Percentiles rank a stretch among this genome's conserved stretches.
Evolutionary conservation across 2,113 vertebrate species (phyloP).

Genomic region (Fregetta grallaria): DNA sequence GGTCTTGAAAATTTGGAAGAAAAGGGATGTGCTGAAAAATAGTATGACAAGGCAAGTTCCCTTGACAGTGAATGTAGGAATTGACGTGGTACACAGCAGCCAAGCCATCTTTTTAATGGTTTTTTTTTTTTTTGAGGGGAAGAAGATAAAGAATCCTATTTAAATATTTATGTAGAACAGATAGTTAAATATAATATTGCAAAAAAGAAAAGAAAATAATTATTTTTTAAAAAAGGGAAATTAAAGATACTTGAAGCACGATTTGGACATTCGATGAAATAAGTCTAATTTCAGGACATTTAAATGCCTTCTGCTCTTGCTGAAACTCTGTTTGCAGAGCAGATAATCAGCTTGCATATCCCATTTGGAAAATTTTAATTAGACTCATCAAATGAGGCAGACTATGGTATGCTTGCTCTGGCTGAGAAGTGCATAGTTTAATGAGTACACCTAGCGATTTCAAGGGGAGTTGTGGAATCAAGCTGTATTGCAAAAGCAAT

Average conservation of each 20-base stretch:
- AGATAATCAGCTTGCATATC: neutral
- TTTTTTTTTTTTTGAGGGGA: neutral
- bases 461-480: neutral
- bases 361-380: neutral
- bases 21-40: constrained; percentile 24
- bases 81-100: neutral
- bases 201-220: neutral
- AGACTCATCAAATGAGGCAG: neutral
- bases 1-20: constrained; percentile 33
- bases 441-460: neutral
- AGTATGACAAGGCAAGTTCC: neutral
- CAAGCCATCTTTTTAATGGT: neutral
- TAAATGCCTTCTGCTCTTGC: neutral
- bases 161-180: neutral
- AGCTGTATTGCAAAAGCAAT: neutral
- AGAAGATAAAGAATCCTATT: neutral
- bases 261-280: neutral
- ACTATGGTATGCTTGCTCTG: neutral
- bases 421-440: neutral
- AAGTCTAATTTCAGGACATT: neutral
- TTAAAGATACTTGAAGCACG: neutral
- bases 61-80: neutral
- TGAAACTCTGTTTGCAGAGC: neutral
- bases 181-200: neutral
- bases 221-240: neutral